Base-by-base conservation (phyloP, 2,113 vertebrate genomes). In the Pristiophorus japonicus region DNA sequence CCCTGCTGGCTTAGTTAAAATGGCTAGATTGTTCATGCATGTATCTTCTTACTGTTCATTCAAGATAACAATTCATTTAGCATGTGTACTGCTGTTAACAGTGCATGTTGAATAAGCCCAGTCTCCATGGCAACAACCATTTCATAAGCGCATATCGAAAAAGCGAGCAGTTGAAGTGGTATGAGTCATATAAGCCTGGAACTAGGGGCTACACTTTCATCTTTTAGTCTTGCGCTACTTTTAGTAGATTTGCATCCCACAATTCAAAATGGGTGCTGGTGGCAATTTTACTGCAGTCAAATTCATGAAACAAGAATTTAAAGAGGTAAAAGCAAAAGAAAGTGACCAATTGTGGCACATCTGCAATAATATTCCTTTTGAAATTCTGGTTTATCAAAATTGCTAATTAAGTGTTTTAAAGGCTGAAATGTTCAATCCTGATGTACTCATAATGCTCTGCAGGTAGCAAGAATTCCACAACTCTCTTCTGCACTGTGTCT, bases 71-170 rank as follows among this genome's bases (percentile, higher is more conserved):
- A 92, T 92, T 62, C 59, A 65, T 92, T 65, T 59, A 63, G 59
- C 51, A 55, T 34, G 51, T 63, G 38, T 62, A 63, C 59, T 92
- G 59, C 88, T 92, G 5, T 92, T 92, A 22, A 63, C 18, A 8
- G 59, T 92, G 59, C 18, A 38, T 65, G 34, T 92, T 92, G 88
- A 92, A 92, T 92, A 92, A 92, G 42, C 34, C 34, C 88, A 38
- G 88, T 92, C 62, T 92, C 88, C 88, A 63, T 92, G 59, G 59
- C 88, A 92, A 92, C 88, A 63, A 22, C 88, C 88, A 92, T 92
- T 92, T 92, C 88, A 65, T 63, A 62, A 91, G 87, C 5, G n/a
- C 88, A 92, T 92, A 62, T 92, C 7, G n/a, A 92, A 59, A 91
- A 92, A 92, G 88, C 59, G 63, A 38, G 59, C 34, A 92, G 16